Evolutionary conservation across 1,140 invertebrate genomes (phyloP).

Genomic region (Scaptodrosophila lebanonensis): DNA sequence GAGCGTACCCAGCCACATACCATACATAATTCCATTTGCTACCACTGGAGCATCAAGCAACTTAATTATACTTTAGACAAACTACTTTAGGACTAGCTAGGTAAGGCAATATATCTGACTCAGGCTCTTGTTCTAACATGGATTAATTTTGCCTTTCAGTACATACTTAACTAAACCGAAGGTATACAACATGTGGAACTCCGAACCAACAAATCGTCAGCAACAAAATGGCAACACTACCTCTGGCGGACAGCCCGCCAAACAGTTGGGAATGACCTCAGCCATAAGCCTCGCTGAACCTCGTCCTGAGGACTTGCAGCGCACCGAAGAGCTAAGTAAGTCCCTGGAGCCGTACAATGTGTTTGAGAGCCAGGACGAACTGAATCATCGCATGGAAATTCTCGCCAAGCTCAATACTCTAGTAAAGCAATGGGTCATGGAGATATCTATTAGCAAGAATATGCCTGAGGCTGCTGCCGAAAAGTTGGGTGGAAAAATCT

Average conservation of each 20-base stretch:
- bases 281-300: slow-evolving; percentile 93
- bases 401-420: slow-evolving; percentile 91
- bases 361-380: slow-evolving; percentile 93
- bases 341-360: slow-evolving; percentile 91
- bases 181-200: slow-evolving; percentile 65
- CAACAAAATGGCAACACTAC: slow-evolving; percentile 62
- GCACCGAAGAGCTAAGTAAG: slow-evolving; percentile 90
- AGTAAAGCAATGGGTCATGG: slow-evolving; percentile 94
- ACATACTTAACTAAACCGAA: slow-evolving; percentile 44
- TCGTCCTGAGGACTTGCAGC: slow-evolving; percentile 88
- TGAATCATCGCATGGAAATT: slow-evolving; percentile 92
- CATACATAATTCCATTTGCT: slow-evolving; percentile 58
- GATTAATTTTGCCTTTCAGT: background rate
- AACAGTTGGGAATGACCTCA: slow-evolving; percentile 92
- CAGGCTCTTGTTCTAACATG: background rate
- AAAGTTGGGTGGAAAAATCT: slow-evolving; percentile 97
- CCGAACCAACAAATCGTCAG: slow-evolving; percentile 62
- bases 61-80: slow-evolving; percentile 48
- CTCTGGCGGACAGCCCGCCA: slow-evolving; percentile 53
- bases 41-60: slow-evolving; percentile 43
- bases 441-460: slow-evolving; percentile 91
- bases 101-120: slow-evolving; percentile 22
- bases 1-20: slow-evolving; percentile 10
- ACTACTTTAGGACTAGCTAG: slow-evolving; percentile 55
- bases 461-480: slow-evolving; percentile 92